Evolutionary conservation across 2,113 vertebrate genomes (phyloP), one percentile per base, ranked within the genome.

Genomic region (Engystomops pustulosus): DNA sequence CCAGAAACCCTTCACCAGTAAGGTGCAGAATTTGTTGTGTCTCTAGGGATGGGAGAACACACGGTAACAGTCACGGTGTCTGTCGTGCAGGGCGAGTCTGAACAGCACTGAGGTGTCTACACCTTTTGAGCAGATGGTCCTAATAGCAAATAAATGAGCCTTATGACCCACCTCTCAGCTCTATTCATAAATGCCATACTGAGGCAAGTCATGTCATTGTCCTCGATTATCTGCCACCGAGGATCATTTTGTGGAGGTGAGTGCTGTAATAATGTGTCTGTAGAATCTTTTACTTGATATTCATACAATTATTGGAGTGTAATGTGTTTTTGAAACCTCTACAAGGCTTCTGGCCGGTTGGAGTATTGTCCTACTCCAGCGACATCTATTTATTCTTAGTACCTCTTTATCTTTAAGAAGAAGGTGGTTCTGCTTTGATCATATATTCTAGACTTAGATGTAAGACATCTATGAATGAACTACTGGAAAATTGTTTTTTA

Each of bases 21-120:
- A 71, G 32, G 71, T 74, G 34, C 53, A 27, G 62, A 44, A 84
- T 32, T 69, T 75, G 49, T 15, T 36, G 34, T 84, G 72, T 47
- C 32, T 84, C 34, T 76, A 78, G 72, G 72, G 72, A 60, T 69
- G 45, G 45, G 34, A 75, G 78, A 84, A 78, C 82, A 51, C 30
- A 44, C n/a, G n/a, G 60, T 74, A 84, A 84, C 82, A 10, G 60
- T 84, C 47, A 69, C 17, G 34, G 62, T 36, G 70, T 62, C 53
- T 83, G 27, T 15, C 45, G 18, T 18, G 49, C 20, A 12, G 41
- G 41, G n/a, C 70, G 30, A 68, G 81, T 68, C 58, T 77, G 14
- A 83, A 68, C 81, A 83, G 55, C 70, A 49, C 69, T 25, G 25
- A 60, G 25, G 17, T 76, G 71, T 68, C 51, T n/a, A 11, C 18